Evolutionary conservation across 2,888 invertebrate genomes (phyloP), one percentile per base, ranked within the genome.

Genomic region (Pristionchus entomophagus): DNA sequence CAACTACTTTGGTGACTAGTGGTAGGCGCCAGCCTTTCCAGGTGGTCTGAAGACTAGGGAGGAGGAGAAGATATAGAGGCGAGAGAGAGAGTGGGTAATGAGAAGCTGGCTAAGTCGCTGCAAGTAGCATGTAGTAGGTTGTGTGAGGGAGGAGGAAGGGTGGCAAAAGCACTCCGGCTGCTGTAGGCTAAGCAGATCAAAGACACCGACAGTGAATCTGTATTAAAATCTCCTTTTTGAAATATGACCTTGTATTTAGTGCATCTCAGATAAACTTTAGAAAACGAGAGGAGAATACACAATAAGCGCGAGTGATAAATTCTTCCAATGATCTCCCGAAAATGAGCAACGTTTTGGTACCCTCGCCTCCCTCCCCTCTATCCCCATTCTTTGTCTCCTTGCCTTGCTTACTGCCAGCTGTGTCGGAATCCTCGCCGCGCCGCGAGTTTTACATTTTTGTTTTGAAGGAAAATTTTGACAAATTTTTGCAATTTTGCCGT

Each of bases 331-430:
- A n/a, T n/a, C n/a, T n/a, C n/a, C n/a, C n/a, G n/a, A n/a, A n/a
- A n/a, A n/a, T n/a, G n/a, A n/a, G n/a, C n/a, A n/a, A n/a, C 29
- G 59, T 26, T 29, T 29, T 29, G 59, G 10, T 29, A 6, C 59
- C 8, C 14, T 59, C 29, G 59, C 59, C 35, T 35, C 19, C 35
- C 65, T 73, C 41, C n/a, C 38, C 65, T 22, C 5, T 22, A 22
- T n/a, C 22, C 69, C 69, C 73, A 73, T 73, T 73, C 73, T 73
- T 65, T 65, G 41, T 73, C 73, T n/a, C n/a, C n/a, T n/a, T n/a
- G n/a, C n/a, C 73, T 45, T 73, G 73, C 73, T 45, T 73, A 73
- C 73, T 73, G 73, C 73, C 73, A 73, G 73, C 73, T 73, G 73
- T 73, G 73, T 73, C 73, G 73, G 73, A 73, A 73, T 73, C 73